A percentile compares a stretch with the other conserved stretches of the same genome.
Evolutionary conservation across 2,888 invertebrate species (phyloP).

Genomic region (Noctuana brunneofusca): DNA sequence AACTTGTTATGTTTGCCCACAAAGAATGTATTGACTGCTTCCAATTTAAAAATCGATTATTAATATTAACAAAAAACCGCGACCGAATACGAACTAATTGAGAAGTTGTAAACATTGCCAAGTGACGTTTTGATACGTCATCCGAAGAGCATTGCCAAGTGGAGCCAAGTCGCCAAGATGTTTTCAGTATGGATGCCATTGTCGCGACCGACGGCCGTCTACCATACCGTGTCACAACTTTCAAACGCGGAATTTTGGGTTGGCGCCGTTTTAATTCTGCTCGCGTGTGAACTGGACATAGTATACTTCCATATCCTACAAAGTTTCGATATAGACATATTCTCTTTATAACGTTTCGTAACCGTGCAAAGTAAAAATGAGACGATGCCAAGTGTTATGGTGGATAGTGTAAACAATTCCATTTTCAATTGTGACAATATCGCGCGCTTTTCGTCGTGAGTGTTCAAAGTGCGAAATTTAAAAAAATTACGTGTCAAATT

Average conservation of each 20-base stretch:
- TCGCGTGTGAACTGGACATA: slow-evolving; percentile 78
- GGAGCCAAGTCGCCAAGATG: slow-evolving; percentile 45
- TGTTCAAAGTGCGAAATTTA: neutral
- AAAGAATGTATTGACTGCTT: neutral
- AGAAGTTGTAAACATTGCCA: neutral
- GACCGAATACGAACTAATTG: neutral
- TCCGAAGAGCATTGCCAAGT: neutral
- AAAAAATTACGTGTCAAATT: neutral
- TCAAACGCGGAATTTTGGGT: slow-evolving; percentile 76
- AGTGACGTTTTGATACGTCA: slow-evolving; percentile 1
- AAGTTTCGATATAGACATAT: slow-evolving; percentile 40
- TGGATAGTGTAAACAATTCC: slow-evolving; percentile 23
- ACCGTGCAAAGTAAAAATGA: neutral
- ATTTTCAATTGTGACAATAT: slow-evolving; percentile 10
- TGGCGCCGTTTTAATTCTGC: slow-evolving; percentile 64
- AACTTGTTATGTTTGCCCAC: neutral
- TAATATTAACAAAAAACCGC: neutral
- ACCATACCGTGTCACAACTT: slow-evolving; percentile 54
- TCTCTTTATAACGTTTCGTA: slow-evolving; percentile 33
- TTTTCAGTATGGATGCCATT: slow-evolving; percentile 69
- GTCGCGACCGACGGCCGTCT: slow-evolving; percentile 57
- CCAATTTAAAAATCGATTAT: neutral
- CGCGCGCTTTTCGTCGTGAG: neutral
- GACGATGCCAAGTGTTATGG: slow-evolving; percentile 10
- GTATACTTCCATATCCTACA: slow-evolving; percentile 69